phyloP scores from a whole-genome alignment of 2,797 vertebrate genomes.

The Neosalanx taihuensis region DNA sequence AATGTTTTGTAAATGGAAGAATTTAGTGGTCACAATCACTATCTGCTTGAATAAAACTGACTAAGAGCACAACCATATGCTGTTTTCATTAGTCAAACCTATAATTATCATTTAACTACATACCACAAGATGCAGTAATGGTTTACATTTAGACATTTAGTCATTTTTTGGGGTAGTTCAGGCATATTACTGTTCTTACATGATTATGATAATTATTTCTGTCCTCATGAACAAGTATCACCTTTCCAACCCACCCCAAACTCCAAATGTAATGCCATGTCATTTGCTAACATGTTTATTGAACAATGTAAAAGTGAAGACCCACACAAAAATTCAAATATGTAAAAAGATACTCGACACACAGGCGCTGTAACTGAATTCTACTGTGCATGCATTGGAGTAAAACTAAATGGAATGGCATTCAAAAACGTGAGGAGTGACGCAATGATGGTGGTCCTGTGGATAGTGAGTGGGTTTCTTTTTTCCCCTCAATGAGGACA shows the following conservation, averaged over 20 bases:
- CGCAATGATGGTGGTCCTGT: not conserved
- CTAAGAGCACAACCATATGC: slow-evolving; percentile 35
- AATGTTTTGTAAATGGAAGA: slow-evolving; percentile 58
- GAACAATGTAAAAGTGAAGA: slow-evolving; percentile 21
- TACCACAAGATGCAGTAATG: not conserved
- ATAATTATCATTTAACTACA: not conserved
- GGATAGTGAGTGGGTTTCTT: not conserved
- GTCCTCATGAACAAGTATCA: not conserved
- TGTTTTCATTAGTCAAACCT: not conserved
- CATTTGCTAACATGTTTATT: slow-evolving; percentile 35
- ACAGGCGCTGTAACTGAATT: slow-evolving; percentile 7
- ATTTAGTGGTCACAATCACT: slow-evolving; percentile 49
- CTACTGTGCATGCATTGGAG: not conserved
- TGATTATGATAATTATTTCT: not conserved
- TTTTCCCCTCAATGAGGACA: not conserved
- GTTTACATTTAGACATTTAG: not conserved
- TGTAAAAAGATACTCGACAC: not conserved
- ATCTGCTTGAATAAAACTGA: slow-evolving; percentile 61
- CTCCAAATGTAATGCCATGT: not conserved
- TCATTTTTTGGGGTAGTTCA: not conserved
- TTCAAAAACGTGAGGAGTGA: slow-evolving; percentile 6
- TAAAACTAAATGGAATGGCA: slow-evolving; percentile 22
- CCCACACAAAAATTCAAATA: not conserved
- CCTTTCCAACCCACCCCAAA: not conserved
- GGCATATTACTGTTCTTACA: not conserved